Conservation (phyloP, 1,140 invertebrate species). For the Brachionus asplanchnoidis region DNA sequence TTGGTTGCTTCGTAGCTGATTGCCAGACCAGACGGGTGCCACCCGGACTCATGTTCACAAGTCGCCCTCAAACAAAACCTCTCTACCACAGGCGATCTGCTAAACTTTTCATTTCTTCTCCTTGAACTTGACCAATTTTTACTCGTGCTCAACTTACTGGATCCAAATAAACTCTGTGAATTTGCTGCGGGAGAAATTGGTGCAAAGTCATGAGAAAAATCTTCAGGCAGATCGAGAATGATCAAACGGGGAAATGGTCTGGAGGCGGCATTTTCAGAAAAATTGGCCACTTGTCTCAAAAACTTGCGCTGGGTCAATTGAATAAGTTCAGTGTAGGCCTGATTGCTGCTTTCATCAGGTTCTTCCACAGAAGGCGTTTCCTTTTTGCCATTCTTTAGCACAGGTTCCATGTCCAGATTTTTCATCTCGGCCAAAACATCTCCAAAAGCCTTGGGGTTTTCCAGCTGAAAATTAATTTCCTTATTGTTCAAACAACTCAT, state of each 20-base stretch:
- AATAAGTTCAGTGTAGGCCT: constrained; percentile 41
- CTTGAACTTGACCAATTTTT: neutral
- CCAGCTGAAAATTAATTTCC: constrained; percentile 50
- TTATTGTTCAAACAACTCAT: constrained; percentile 47
- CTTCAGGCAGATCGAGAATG: constrained; percentile 43
- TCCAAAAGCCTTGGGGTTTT: constrained; percentile 44
- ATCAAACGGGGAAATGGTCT: constrained; percentile 43
- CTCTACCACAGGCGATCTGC: neutral
- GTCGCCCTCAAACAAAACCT: constrained; percentile 42
- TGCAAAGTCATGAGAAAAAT: neutral
- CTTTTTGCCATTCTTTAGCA: neutral
- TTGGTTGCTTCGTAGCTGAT: neutral
- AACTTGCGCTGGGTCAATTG: constrained; percentile 45
- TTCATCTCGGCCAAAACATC: neutral
- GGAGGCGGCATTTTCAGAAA: constrained; percentile 25
- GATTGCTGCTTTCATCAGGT: neutral
- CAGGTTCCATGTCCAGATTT: neutral
- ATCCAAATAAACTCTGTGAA: neutral
- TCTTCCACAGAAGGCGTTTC: neutral
- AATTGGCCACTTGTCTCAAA: constrained; percentile 43
- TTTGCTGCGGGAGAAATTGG: neutral
- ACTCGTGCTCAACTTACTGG: neutral
- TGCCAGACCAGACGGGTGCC: neutral
- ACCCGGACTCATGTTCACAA: constrained; percentile 44
- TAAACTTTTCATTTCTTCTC: neutral